Evolutionary conservation across 1,140 invertebrate species (phyloP).

Genomic region (Ganaspis sp.): DNA sequence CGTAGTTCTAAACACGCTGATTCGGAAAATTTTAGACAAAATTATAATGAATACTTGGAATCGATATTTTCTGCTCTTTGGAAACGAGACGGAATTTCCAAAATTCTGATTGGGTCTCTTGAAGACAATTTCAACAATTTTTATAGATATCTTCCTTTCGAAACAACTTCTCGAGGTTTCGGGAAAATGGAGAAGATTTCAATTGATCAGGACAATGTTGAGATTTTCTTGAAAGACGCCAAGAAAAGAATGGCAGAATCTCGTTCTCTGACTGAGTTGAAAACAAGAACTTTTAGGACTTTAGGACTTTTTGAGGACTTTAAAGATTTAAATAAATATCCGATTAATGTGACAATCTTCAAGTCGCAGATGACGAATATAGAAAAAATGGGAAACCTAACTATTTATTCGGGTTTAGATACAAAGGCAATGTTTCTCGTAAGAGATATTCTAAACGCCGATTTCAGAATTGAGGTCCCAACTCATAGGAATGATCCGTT

Average conservation of each 20-base stretch:
- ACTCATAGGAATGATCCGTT: slow-evolving; percentile 49
- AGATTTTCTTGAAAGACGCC: neutral
- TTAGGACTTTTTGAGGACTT: slow-evolving; percentile 61
- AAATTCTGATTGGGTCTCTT: slow-evolving; percentile 40
- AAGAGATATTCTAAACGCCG: slow-evolving; percentile 47
- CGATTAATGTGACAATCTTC: slow-evolving; percentile 54
- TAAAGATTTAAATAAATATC: slow-evolving; percentile 55
- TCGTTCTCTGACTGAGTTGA: neutral
- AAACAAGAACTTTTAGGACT: no score
- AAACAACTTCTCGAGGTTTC: slow-evolving; percentile 34
- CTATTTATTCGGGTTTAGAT: slow-evolving; percentile 43
- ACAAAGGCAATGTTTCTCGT: slow-evolving; percentile 41
- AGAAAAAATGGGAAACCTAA: neutral
- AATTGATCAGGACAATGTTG: neutral
- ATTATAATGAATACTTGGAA: no score
- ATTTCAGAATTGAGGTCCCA: slow-evolving; percentile 43
- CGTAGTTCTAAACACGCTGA: neutral
- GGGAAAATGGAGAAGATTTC: slow-evolving; percentile 34
- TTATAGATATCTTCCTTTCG: slow-evolving; percentile 53
- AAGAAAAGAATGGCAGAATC: neutral
- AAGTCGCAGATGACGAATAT: slow-evolving; percentile 51
- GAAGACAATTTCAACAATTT: slow-evolving; percentile 49
- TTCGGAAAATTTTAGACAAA: no score
- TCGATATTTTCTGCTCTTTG: slow-evolving; percentile 49
- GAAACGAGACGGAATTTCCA: slow-evolving; percentile 47